Evolutionary conservation across 2,797 vertebrate species (phyloP).

Genomic region (Sebastolobus altivelis): DNA sequence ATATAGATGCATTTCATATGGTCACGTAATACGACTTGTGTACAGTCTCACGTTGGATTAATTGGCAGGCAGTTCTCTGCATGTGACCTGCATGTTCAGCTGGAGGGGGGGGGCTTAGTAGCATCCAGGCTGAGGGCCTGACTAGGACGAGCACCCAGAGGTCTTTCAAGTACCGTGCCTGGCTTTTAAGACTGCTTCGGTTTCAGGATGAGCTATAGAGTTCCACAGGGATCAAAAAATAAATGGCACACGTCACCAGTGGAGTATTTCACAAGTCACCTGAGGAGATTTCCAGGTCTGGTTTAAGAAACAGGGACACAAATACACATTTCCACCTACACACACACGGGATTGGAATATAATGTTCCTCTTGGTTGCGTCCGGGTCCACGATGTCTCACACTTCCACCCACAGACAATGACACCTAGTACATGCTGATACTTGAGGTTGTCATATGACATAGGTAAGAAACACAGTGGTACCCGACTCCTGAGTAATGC

Average conservation of each 20-base stretch:
- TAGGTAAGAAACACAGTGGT: constrained; percentile 21
- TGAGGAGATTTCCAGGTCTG: constrained; percentile 9
- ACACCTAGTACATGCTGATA: constrained; percentile 19
- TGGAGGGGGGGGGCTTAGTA: constrained; percentile 10
- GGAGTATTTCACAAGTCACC: constrained; percentile 25
- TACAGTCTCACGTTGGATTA: neutral
- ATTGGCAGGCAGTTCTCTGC: constrained; percentile 13
- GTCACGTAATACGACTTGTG: neutral
- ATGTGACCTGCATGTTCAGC: neutral
- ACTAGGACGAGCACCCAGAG: constrained; percentile 31
- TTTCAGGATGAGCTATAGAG: constrained; percentile 45
- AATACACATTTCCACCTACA: neutral
- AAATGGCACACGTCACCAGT: constrained; percentile 39
- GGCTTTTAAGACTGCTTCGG: constrained; percentile 41
- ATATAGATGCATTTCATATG: neutral
- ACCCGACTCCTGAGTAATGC: constrained; percentile 61
- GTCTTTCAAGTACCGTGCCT: neutral
- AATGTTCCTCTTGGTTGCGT: constrained; percentile 22
- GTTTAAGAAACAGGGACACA: constrained; percentile 6
- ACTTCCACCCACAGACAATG: constrained; percentile 17
- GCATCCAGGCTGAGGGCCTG: constrained; percentile 18
- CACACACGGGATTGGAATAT: constrained; percentile 10
- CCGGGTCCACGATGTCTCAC: neutral
- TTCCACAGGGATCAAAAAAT: constrained; percentile 58
- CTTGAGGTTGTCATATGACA: constrained; percentile 10